These are phyloP conservation scores for Sinohyriopsis cumingii DNA, from an alignment of 2,888 invertebrate genomes.

Conservation along the genomic window DNA sequence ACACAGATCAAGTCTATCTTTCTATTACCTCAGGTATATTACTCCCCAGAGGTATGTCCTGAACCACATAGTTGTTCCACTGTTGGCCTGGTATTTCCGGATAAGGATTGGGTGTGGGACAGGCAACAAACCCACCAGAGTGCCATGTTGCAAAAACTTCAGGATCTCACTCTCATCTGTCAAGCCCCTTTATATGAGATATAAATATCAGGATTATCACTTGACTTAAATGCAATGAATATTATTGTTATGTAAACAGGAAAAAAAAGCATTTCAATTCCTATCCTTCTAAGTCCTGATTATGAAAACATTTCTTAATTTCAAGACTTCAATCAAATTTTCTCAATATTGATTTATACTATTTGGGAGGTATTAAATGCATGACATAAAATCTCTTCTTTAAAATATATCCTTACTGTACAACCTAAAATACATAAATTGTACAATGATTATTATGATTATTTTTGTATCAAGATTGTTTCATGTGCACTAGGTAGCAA, in stretches of 20 bases:
- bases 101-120: conserved; percentile 99
- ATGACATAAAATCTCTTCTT: no score
- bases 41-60: conserved; percentile 99
- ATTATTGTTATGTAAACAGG: no score
- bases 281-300: background rate
- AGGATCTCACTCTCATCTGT: conserved; percentile 99
- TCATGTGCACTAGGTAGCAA: no score
- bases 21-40: conserved; percentile 89
- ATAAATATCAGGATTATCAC: no score
- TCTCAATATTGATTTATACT: no score
- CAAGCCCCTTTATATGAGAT: conserved; percentile 81
- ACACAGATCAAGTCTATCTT: no score
- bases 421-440: no score
- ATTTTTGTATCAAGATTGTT: no score
- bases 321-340: background rate
- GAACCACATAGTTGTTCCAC: conserved; percentile 99
- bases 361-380: no score
- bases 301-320: background rate
- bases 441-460: no score
- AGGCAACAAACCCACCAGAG: conserved; percentile 90
- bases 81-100: conserved; percentile 98
- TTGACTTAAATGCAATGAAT: no score
- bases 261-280: background rate
- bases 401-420: no score
- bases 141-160: conserved; percentile 98